Evolutionary conservation across 2,797 vertebrate genomes (phyloP).

Genomic region (Esox lucius): DNA sequence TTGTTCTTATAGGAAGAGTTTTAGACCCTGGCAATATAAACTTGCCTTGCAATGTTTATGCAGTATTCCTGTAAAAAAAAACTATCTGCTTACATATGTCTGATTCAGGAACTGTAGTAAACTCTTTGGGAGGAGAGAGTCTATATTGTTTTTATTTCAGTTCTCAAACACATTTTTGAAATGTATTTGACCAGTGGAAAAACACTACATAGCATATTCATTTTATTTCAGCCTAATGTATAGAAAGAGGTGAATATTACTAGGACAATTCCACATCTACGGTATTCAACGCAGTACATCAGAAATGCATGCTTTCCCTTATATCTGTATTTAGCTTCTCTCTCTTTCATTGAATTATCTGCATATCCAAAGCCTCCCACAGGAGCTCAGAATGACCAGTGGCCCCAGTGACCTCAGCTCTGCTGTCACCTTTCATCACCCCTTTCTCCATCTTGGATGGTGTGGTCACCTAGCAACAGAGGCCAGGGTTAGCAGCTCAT

Average conservation of each 20-base stretch:
- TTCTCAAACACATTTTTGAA: neutral
- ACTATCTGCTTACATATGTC: neutral
- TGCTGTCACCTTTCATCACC: constrained; percentile 79
- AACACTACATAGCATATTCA: constrained; percentile 15
- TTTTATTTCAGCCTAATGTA: constrained; percentile 35
- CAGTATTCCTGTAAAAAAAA: neutral
- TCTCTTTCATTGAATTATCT: constrained; percentile 70
- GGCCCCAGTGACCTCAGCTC: constrained; percentile 73
- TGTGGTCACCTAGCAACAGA: constrained; percentile 85
- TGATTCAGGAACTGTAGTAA: neutral
- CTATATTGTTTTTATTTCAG: neutral
- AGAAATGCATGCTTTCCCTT: constrained; percentile 19
- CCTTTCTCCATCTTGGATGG: constrained; percentile 81
- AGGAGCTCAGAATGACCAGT: constrained; percentile 78
- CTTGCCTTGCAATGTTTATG: neutral
- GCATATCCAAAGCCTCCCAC: constrained; percentile 70
- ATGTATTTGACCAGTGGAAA: neutral
- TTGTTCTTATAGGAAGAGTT: neutral
- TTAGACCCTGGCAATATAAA: neutral
- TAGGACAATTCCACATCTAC: neutral
- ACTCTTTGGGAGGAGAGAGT: neutral
- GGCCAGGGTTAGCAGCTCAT: constrained; percentile 79
- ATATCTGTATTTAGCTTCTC: constrained; percentile 36
- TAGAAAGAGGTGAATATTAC: constrained; percentile 43
- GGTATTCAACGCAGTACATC: constrained; percentile 20